Evolutionary conservation across 2,113 vertebrate species (phyloP).

Genomic region (Bubo bubo): DNA sequence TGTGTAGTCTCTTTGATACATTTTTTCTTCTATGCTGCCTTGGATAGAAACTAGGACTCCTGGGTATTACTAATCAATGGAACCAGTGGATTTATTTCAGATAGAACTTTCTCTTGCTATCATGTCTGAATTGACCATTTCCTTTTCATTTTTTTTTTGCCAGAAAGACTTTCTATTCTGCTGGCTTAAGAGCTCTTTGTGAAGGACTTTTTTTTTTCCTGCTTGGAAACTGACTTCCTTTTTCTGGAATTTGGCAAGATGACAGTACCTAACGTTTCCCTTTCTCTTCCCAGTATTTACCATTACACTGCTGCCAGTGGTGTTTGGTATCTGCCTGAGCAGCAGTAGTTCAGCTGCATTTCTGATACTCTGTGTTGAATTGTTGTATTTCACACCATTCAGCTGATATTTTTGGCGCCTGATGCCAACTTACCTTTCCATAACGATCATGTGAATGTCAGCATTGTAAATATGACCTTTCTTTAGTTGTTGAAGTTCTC

Average conservation of each 20-base stretch:
- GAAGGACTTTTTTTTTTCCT: not conserved
- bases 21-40: not conserved
- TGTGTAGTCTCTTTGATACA: not conserved
- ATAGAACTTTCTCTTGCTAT: slow-evolving; percentile 9
- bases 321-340: not conserved
- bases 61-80: not conserved
- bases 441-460: not conserved
- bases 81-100: slow-evolving; percentile 35
- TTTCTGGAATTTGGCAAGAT: slow-evolving; percentile 36
- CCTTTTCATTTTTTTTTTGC: not conserved
- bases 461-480: not conserved
- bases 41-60: not conserved
- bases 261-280: slow-evolving; percentile 18
- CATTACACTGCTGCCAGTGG: not conserved
- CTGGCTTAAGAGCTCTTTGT: slow-evolving; percentile 25
- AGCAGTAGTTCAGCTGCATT: not conserved
- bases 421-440: not conserved
- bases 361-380: not conserved
- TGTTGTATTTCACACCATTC: not conserved
- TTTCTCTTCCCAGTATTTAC: not conserved
- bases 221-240: slow-evolving; percentile 38
- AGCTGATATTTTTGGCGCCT: not conserved
- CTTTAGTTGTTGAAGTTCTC: not conserved
- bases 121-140: not conserved
- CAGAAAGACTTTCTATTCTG: not conserved